Evolutionary conservation across 2,888 invertebrate species (phyloP).

Genomic region (Trimorus sp.): DNA sequence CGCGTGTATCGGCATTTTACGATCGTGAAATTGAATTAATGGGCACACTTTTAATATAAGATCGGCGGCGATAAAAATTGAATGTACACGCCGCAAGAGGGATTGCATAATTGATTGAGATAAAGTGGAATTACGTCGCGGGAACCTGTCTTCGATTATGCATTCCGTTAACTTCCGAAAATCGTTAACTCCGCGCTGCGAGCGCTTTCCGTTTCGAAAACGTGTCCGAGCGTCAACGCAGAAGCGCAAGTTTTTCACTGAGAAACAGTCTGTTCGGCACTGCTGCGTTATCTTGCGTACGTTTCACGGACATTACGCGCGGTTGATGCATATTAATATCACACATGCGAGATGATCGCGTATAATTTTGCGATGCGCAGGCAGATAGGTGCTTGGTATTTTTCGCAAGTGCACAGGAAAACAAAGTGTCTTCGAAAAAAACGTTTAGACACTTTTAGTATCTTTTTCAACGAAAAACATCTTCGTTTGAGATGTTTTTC

Average conservation of each 20-base stretch:
- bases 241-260: not conserved
- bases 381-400: not conserved
- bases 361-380: not conserved
- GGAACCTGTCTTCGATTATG: constrained; percentile 23
- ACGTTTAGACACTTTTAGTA: no score
- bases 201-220: constrained; percentile 6
- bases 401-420: no score
- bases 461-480: no score
- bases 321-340: constrained; percentile 5
- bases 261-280: no score
- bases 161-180: constrained; percentile 17
- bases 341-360: not conserved
- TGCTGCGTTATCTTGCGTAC: not conserved
- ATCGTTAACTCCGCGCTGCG: constrained; percentile 13
- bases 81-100: constrained; percentile 10
- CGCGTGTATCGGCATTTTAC: not conserved
- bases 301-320: not conserved
- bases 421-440: no score
- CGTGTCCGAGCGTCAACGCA: not conserved
- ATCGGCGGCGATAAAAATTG: constrained; percentile 19
- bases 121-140: constrained; percentile 18
- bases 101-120: constrained; percentile 22
- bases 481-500: no score
- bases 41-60: constrained; percentile 14
- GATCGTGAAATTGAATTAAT: constrained; percentile 34